Conservation (phyloP, 2,797 vertebrate species). For the Gadopsis bispinosus region DNA sequence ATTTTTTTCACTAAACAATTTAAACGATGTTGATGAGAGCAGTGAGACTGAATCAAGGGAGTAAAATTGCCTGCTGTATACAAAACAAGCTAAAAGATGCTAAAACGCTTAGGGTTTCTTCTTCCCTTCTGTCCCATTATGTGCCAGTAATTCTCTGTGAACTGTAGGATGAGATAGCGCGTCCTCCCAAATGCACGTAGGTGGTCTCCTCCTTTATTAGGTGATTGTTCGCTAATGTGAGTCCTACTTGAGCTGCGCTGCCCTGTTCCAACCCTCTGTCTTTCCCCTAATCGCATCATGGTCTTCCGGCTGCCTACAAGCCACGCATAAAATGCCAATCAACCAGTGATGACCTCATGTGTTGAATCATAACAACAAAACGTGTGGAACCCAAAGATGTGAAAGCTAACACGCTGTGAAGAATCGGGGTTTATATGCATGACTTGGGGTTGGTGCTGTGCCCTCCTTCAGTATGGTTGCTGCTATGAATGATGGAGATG, state of each 20-base stretch:
- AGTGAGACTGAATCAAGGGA: neutral
- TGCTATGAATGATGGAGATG: no score
- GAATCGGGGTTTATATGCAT: neutral
- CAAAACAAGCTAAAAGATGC: neutral
- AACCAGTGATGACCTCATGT: constrained; percentile 56
- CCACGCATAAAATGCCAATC: constrained; percentile 40
- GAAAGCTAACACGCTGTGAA: constrained; percentile 46
- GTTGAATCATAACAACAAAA: constrained; percentile 36
- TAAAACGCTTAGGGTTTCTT: no score
- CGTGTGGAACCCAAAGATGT: constrained; percentile 16
- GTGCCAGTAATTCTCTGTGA: neutral
- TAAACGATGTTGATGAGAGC: neutral
- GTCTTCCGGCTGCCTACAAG: constrained; percentile 25
- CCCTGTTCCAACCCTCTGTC: constrained; percentile 18
- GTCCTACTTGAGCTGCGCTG: constrained; percentile 28
- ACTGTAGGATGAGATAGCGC: constrained; percentile 4
- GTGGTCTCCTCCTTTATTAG: constrained; percentile 38
- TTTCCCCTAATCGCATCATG: constrained; percentile 33
- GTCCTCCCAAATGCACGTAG: constrained; percentile 21
- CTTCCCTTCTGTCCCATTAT: neutral
- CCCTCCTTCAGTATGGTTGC: no score
- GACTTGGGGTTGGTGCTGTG: no score
- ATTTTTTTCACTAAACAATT: no score
- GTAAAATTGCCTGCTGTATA: neutral
- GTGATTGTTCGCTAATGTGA: constrained; percentile 32